Percentiles rank a stretch among this genome's conserved stretches.
Conservation (phyloP, 2,113 vertebrate species). For the Pteronura brasiliensis region DNA sequence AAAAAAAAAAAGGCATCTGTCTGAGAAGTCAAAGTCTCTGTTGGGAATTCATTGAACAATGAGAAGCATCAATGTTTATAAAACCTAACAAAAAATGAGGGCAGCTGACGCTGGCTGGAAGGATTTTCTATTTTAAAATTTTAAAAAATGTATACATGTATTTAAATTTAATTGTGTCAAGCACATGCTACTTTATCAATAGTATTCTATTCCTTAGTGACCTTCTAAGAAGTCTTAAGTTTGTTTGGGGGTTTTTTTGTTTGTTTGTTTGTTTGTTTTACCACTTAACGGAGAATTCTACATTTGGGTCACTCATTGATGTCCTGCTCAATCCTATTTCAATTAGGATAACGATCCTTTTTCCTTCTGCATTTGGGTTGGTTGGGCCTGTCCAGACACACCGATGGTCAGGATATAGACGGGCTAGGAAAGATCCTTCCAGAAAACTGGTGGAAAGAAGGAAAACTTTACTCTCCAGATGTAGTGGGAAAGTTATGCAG, state of each 20-base stretch:
- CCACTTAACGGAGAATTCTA: conserved; percentile 14
- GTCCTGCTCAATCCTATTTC: background rate
- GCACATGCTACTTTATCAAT: background rate
- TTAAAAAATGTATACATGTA: background rate
- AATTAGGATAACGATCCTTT: background rate
- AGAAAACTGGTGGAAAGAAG: conserved; percentile 26
- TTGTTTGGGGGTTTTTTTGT: background rate
- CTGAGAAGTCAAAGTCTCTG: background rate
- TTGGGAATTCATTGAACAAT: background rate
- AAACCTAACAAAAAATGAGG: background rate
- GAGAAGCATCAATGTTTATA: background rate
- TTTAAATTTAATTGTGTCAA: conserved; percentile 21
- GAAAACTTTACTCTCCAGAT: background rate
- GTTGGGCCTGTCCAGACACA: background rate
- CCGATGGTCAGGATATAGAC: background rate
- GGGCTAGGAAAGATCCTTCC: background rate
- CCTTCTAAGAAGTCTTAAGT: conserved; percentile 26
- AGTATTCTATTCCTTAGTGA: background rate
- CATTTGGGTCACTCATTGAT: background rate
- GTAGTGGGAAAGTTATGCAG: background rate
- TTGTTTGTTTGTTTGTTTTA: background rate
- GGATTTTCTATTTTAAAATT: background rate
- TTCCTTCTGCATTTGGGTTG: background rate
- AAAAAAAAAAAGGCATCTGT: background rate
- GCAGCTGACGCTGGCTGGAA: background rate